phyloP scores from a whole-genome alignment of 37 sponge, comb jelly and placozoan genomes.

The Spongilla lacustris region DNA sequence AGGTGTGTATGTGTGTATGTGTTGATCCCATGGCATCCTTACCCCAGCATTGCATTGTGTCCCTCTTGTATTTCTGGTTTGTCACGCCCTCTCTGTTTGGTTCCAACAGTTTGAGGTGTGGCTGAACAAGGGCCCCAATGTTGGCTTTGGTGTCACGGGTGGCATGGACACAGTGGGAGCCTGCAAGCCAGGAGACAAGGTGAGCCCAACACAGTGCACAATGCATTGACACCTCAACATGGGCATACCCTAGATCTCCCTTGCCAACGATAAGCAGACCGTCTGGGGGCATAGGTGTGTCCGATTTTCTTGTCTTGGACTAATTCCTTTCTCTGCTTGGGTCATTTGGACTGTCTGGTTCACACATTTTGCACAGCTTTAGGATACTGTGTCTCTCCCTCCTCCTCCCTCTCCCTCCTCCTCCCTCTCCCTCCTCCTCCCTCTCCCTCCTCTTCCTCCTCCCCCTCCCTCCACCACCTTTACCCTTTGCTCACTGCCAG shows the following conservation, averaged over 20 bases:
- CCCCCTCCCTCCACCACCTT: background rate
- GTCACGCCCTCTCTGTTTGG: too few relatives aligned
- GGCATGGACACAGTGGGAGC: slow-evolving; percentile 44
- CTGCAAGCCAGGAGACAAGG: slow-evolving; percentile 41
- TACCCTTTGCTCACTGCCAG: too few relatives aligned
- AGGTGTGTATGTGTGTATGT: too few relatives aligned
- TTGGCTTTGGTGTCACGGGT: slow-evolving; percentile 53
- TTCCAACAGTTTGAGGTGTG: slow-evolving; percentile 28
- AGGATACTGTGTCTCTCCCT: slow-evolving; percentile 7
- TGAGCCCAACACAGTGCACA: slow-evolving; percentile 1
- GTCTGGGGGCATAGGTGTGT: background rate
- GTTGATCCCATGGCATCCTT: too few relatives aligned
- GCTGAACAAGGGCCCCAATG: slow-evolving; percentile 39
- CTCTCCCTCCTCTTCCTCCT: background rate
- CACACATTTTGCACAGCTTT: background rate
- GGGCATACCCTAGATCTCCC: background rate
- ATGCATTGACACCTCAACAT: background rate
- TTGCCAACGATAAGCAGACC: background rate
- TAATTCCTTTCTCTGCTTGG: background rate
- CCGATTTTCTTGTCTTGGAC: background rate
- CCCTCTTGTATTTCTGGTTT: too few relatives aligned
- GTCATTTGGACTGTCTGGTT: background rate
- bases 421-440: slow-evolving; percentile 5
- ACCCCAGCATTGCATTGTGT: too few relatives aligned
- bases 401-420: slow-evolving; percentile 32